These are phyloP conservation scores for Lepidochitona cinerea DNA, from an alignment of 2,888 invertebrate species.

Conservation along the genomic window DNA sequence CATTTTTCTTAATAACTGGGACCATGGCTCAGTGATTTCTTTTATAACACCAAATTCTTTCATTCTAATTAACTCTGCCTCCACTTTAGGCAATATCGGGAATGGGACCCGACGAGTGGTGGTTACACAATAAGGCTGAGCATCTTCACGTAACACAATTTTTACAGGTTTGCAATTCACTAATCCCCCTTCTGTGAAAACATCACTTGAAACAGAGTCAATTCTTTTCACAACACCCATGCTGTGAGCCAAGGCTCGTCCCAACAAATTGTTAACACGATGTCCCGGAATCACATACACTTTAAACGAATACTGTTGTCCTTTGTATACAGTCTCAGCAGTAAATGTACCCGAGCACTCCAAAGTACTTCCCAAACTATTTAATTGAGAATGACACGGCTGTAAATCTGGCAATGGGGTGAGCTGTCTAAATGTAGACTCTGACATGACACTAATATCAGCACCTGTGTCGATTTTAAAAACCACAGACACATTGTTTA, in stretches of 20 bases:
- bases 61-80: slow-evolving; percentile 27
- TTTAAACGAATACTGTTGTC: background rate
- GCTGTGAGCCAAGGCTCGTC: background rate
- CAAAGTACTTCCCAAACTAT: background rate
- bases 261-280: background rate
- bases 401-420: background rate
- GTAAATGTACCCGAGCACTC: background rate
- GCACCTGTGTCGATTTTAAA: background rate
- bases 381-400: background rate
- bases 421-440: background rate
- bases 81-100: slow-evolving; percentile 21
- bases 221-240: background rate
- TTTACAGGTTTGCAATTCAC: background rate
- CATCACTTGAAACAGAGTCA: background rate
- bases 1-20: slow-evolving; percentile 28
- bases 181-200: background rate
- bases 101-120: slow-evolving; percentile 20
- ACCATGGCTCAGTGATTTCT: slow-evolving; percentile 28
- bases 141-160: slow-evolving; percentile 1
- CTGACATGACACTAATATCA: background rate
- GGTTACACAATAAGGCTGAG: slow-evolving; percentile 14
- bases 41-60: slow-evolving; percentile 23
- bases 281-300: background rate
- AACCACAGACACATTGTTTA: background rate
- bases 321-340: background rate